phyloP scores from a whole-genome alignment of 2,797 vertebrate genomes.

The Kryptopterus vitreolus region DNA sequence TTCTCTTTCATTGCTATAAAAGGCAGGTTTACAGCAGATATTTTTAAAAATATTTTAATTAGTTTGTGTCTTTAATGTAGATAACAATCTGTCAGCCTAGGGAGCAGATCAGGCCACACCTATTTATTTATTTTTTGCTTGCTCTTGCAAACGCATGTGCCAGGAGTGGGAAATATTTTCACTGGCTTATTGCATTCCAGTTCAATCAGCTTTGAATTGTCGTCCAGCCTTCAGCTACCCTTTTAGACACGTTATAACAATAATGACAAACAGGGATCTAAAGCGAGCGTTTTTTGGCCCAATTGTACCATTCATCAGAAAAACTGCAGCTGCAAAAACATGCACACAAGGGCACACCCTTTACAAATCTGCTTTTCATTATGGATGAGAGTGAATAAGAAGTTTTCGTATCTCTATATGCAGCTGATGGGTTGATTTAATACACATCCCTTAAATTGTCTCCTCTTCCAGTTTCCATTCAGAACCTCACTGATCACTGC shows the following conservation, averaged over 20 bases:
- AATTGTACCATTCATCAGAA: slow-evolving; percentile 20
- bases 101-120: neutral
- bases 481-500: slow-evolving; percentile 26
- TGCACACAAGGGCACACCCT: slow-evolving; percentile 8
- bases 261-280: slow-evolving; percentile 40
- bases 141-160: slow-evolving; percentile 8
- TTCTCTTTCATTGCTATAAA: neutral
- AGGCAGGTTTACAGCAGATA: neutral
- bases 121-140: slow-evolving; percentile 7
- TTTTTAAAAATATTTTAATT: neutral
- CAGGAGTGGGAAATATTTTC: slow-evolving; percentile 36
- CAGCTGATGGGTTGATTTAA: neutral
- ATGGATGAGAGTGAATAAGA: neutral
- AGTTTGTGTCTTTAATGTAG: neutral
- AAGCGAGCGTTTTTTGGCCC: slow-evolving; percentile 9
- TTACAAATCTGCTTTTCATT: neutral
- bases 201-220: slow-evolving; percentile 15
- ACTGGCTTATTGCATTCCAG: slow-evolving; percentile 27
- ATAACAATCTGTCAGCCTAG: neutral
- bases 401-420: neutral
- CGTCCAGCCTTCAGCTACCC: slow-evolving; percentile 11
- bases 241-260: slow-evolving; percentile 11
- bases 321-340: slow-evolving; percentile 33
- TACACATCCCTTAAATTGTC: neutral
- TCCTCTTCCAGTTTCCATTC: slow-evolving; percentile 7